Evolutionary conservation across 2,888 invertebrate genomes (phyloP).

Genomic region (Danaus chrysippus): DNA sequence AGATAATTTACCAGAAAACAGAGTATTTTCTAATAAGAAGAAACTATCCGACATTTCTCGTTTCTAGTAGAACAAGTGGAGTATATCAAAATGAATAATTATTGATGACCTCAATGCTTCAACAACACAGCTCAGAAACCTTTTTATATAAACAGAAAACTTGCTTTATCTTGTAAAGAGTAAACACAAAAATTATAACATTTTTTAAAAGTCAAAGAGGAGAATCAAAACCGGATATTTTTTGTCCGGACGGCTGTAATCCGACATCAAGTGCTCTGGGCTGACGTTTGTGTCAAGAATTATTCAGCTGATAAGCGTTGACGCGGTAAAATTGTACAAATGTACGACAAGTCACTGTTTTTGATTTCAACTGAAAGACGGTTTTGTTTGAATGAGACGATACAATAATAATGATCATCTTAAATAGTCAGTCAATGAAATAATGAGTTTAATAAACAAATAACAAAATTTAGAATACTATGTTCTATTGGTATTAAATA

Average conservation of each 20-base stretch:
- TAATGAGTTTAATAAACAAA: too few species aligned
- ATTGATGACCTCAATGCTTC: too few species aligned
- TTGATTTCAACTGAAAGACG: not conserved
- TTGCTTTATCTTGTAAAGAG: not conserved
- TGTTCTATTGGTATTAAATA: too few species aligned
- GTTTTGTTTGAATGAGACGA: not conserved
- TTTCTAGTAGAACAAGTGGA: too few species aligned
- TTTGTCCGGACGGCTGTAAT: conserved; percentile 22
- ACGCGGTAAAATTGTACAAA: conserved; percentile 29
- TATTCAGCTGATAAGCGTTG: conserved; percentile 36
- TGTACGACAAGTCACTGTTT: conserved; percentile 14
- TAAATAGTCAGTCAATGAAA: too few species aligned
- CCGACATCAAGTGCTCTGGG: conserved; percentile 30
- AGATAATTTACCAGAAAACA: too few species aligned
- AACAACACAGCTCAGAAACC: not conserved
- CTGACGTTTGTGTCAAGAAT: conserved; percentile 33
- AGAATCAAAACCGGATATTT: conserved; percentile 18
- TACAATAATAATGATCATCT: not conserved
- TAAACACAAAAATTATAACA: conserved; percentile 3
- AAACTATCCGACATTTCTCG: too few species aligned
- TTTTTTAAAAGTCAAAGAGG: conserved; percentile 9
- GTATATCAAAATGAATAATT: too few species aligned
- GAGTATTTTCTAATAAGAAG: too few species aligned
- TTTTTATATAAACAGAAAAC: not conserved
- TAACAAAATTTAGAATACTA: too few species aligned